Evolutionary conservation across 2,888 invertebrate species (phyloP), one percentile per base, ranked within the genome.

Genomic region (Cinara cedri): DNA sequence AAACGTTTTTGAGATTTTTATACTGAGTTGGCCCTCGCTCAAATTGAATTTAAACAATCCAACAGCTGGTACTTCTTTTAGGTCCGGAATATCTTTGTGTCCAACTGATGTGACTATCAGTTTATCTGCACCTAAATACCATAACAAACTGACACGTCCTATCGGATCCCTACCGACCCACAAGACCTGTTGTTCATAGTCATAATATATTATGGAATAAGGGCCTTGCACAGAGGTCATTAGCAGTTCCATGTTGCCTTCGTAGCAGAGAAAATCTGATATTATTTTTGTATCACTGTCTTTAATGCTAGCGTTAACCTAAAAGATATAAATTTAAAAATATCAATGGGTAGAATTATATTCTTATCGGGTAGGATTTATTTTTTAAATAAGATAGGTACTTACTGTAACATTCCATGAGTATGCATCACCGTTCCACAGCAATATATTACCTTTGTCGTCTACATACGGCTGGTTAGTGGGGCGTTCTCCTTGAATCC

Each of bases 341-440:
- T 51, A 16, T 19, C 14, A 62, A 46, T 9, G 8, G 24, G 11
- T 19, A 21, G 19, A 0, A 26, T 1, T 10, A 62, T 21, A 49
- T 44, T n/a, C 34, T 34, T 34, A 34, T 34, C 6, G 34, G 3
- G 34, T 6, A 6, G 34, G 6, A 34, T 34, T 4, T 51, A n/a
- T 21, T 10, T 1, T 11, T n/a, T 8, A 10, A 13, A 3, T 46
- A 13, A 19, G 51, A 8, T 6, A 34, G 3, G 34, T 34, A 57
- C 57, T 46, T 24, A 82, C 82, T 83, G 88, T 88, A 84, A 87
- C 82, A 57, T 85, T 82, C 55, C 88, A 88, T 82, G 87, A 90
- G 87, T 92, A 97, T 82, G 95, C 89, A 86, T 98, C 97, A 44
- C 97, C 97, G 88, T 97, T 97, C 88, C 93, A 96, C 26, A 96